Evolutionary conservation across 2,113 vertebrate genomes (phyloP).

Genomic region (Cygnus atratus): DNA sequence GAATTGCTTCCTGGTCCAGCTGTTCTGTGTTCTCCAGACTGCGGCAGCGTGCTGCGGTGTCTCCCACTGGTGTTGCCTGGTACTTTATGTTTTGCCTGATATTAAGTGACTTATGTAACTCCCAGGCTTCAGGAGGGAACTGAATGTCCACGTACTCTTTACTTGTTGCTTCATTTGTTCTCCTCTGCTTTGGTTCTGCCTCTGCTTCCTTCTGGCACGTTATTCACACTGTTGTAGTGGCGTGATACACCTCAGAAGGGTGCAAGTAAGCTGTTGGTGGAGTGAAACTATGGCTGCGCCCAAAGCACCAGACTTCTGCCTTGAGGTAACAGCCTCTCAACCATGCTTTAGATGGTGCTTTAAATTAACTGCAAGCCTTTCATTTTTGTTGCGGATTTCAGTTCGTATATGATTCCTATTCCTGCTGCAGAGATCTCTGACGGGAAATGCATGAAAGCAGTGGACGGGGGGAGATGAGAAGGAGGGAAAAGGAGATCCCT

Average conservation of each 20-base stretch:
- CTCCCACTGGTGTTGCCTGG: conserved; percentile 31
- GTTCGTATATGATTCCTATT: neutral
- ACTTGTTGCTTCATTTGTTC: neutral
- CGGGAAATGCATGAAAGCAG: neutral
- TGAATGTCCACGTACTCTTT: neutral
- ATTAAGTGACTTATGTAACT: neutral
- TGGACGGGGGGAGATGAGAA: neutral
- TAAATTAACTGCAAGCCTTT: neutral
- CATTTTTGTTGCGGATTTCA: neutral
- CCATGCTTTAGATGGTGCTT: neutral
- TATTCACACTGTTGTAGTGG: neutral
- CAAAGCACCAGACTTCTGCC: neutral
- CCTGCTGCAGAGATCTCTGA: neutral
- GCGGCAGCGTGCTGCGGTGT: neutral
- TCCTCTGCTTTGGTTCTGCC: neutral
- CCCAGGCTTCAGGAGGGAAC: neutral
- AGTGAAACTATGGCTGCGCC: neutral
- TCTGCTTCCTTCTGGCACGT: neutral
- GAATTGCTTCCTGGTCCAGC: conserved; percentile 1
- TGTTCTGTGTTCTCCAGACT: neutral
- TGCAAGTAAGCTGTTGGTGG: rapidly evolving
- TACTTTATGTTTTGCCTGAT: neutral
- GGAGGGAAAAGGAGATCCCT: neutral
- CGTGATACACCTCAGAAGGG: neutral
- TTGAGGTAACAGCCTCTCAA: neutral